Evolutionary conservation across 2,113 vertebrate species (phyloP).

Genomic region (Sapayoa aenigma): DNA sequence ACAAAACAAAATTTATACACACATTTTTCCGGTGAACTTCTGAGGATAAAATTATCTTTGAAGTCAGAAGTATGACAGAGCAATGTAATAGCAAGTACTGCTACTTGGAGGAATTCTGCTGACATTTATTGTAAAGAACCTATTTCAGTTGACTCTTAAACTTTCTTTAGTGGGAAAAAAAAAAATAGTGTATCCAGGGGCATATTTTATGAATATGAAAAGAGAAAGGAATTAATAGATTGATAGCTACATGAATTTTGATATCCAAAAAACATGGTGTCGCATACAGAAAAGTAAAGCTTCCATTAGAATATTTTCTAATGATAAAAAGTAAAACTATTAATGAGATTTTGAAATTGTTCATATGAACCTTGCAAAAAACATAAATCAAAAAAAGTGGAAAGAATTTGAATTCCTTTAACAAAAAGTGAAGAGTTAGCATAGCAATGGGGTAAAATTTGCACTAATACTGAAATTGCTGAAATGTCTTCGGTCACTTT

Average conservation of each 20-base stretch:
- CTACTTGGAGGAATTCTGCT: not conserved
- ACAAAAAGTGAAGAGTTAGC: not conserved
- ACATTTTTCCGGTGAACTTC: not conserved
- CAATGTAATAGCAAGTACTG: not conserved
- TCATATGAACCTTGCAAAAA: not conserved
- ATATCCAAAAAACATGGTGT: not conserved
- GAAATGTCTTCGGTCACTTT: not conserved
- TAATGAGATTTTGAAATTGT: not conserved
- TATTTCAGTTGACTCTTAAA: not conserved
- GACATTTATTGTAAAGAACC: not conserved
- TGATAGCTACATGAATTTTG: not conserved
- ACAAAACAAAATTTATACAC: not conserved
- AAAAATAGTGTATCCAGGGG: not conserved
- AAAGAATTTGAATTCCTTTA: not conserved
- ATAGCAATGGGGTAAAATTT: not conserved
- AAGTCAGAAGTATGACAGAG: not conserved
- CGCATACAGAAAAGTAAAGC: not conserved
- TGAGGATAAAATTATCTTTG: not conserved
- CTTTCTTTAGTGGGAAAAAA: not conserved
- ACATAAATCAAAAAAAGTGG: not conserved
- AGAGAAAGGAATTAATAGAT: not conserved
- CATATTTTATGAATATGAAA: not conserved
- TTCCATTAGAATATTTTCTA: not conserved
- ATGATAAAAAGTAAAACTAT: not conserved
- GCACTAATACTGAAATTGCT: not conserved